phyloP scores from a whole-genome alignment of 2,888 invertebrate genomes.

The Rhagonycha lutea region DNA sequence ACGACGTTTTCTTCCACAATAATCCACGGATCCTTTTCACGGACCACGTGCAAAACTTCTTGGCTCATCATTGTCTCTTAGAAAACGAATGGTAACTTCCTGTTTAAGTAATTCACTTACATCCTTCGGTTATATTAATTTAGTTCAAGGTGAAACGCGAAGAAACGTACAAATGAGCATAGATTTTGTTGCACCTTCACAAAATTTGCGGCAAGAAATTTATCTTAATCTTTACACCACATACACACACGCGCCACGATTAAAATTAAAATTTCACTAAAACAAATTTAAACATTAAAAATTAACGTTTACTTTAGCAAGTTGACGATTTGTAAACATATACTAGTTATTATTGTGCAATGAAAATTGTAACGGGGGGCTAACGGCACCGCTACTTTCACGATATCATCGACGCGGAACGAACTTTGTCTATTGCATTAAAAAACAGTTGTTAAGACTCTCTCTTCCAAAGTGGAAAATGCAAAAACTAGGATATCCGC shows the following conservation, averaged over 20 bases:
- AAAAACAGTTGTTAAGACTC: constrained; percentile 20
- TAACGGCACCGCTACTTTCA: constrained; percentile 36
- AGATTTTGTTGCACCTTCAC: not conserved
- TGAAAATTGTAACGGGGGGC: constrained; percentile 29
- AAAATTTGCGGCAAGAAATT: not conserved
- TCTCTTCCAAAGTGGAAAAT: constrained; percentile 18
- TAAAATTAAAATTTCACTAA: not conserved
- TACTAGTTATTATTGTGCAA: constrained; percentile 27
- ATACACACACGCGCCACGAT: not conserved
- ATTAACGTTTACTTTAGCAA: not conserved
- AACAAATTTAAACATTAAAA: not conserved
- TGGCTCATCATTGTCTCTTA: constrained; percentile 44
- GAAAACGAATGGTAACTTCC: constrained; percentile 14
- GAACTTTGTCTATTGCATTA: constrained; percentile 24
- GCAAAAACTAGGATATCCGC: constrained; percentile 15
- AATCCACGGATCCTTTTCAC: constrained; percentile 52
- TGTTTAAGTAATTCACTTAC: constrained; percentile 9
- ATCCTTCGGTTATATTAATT: constrained; percentile 17
- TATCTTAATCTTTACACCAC: not conserved
- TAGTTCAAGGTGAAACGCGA: constrained; percentile 15
- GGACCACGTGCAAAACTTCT: constrained; percentile 50
- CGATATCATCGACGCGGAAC: constrained; percentile 33
- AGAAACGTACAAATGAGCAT: constrained; percentile 1
- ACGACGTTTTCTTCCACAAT: constrained; percentile 46
- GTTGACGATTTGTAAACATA: not conserved